Percentiles rank a stretch among this genome's conserved stretches.
Conservation (phyloP, 2,113 vertebrate genomes). For the Pandion haliaetus region DNA sequence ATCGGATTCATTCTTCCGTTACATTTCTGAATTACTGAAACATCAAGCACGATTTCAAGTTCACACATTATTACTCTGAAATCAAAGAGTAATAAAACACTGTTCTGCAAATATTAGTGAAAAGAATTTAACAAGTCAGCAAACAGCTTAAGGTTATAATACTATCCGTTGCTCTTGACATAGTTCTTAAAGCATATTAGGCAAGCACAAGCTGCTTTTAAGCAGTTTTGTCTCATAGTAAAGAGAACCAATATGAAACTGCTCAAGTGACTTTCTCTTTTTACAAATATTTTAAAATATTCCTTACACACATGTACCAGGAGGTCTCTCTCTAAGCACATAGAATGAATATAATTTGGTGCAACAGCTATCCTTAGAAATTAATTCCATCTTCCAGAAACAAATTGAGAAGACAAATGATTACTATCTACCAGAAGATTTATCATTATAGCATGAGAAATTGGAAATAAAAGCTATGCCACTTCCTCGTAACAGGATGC, state of each 20-base stretch:
- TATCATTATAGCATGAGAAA: neutral
- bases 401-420: neutral
- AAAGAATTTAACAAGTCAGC: neutral
- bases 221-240: neutral
- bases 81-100: neutral
- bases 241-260: neutral
- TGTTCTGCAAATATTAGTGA: neutral
- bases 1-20: neutral
- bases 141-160: neutral
- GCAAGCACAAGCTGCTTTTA: neutral
- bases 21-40: neutral
- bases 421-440: neutral
- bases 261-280: neutral
- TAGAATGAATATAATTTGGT: neutral
- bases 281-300: neutral
- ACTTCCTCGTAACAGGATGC: neutral
- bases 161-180: neutral
- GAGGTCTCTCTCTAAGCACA: neutral
- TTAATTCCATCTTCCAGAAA: neutral
- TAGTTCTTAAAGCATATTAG: neutral
- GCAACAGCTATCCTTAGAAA: neutral
- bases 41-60: neutral
- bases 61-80: neutral
- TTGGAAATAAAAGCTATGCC: neutral
- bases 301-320: rapidly evolving